Conservation (phyloP, 2,888 invertebrate species). For the Brenthis daphne region DNA sequence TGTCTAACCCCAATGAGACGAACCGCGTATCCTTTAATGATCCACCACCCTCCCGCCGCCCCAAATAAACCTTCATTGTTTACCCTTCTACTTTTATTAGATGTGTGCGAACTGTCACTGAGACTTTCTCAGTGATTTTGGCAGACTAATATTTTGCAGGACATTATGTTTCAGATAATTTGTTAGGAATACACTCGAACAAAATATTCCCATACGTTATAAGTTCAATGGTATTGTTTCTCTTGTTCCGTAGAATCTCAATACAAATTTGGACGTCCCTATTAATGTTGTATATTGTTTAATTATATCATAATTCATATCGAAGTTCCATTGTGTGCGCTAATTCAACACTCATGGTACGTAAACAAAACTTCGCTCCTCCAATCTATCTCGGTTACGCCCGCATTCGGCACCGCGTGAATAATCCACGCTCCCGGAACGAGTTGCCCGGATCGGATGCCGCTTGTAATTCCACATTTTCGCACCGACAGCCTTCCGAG, state of each 20-base stretch:
- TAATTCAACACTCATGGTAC: constrained; percentile 34
- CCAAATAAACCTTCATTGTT: constrained; percentile 34
- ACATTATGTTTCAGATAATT: background rate
- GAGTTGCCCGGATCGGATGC: constrained; percentile 61
- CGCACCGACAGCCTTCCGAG: constrained; percentile 61
- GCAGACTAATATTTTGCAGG: background rate
- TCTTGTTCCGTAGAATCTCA: too few relatives aligned
- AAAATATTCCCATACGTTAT: too few relatives aligned
- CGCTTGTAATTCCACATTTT: constrained; percentile 71
- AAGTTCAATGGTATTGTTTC: too few relatives aligned
- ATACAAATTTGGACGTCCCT: too few relatives aligned
- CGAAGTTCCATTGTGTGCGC: constrained; percentile 21
- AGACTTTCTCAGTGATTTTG: constrained; percentile 10
- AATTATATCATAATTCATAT: constrained; percentile 19
- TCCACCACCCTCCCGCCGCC: constrained; percentile 45
- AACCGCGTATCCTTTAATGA: constrained; percentile 72
- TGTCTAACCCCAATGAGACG: constrained; percentile 66
- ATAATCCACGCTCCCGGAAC: constrained; percentile 67
- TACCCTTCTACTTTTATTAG: constrained; percentile 36
- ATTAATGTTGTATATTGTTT: constrained; percentile 2
- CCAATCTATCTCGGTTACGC: constrained; percentile 46
- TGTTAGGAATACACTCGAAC: too few relatives aligned
- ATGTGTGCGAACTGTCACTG: constrained; percentile 33
- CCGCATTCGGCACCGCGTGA: constrained; percentile 64
- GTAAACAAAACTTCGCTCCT: constrained; percentile 38